phyloP scores from a whole-genome alignment of 2,888 invertebrate species.

The Microplitis manilae region DNA sequence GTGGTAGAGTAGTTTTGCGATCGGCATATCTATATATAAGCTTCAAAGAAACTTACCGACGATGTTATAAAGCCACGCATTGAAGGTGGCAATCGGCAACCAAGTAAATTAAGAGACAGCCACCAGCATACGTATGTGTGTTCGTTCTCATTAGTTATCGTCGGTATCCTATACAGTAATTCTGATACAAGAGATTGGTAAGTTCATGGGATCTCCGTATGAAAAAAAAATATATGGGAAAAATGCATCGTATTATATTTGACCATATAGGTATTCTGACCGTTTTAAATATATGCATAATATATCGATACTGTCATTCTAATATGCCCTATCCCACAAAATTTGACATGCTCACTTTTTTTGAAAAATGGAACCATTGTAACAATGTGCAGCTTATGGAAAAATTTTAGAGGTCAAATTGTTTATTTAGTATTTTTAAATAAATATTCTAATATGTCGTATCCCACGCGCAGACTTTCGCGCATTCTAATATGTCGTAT shows the following conservation, averaged over 20 bases:
- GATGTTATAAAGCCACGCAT: background rate
- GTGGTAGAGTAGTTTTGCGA: background rate
- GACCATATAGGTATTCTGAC: no score
- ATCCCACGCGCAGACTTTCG: no score
- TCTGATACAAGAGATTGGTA: background rate
- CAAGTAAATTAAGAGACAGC: background rate
- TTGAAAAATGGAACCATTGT: no score
- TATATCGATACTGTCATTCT: no score
- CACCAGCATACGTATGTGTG: background rate
- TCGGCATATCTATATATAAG: background rate
- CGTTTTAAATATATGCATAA: no score
- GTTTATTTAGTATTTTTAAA: no score
- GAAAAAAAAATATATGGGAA: background rate
- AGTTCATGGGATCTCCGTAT: background rate
- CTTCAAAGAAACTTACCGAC: background rate
- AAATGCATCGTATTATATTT: background rate
- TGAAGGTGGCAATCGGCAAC: background rate
- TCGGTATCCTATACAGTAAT: background rate
- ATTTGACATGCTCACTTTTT: no score
- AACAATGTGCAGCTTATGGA: no score
- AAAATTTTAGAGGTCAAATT: no score
- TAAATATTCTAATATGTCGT: no score
- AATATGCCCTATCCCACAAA: no score
- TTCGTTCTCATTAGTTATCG: conserved; percentile 1
- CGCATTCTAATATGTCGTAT: no score